Conservation (phyloP, 92 coral and sea anemone genomes). For the Umimayanthus chanpuru region DNA sequence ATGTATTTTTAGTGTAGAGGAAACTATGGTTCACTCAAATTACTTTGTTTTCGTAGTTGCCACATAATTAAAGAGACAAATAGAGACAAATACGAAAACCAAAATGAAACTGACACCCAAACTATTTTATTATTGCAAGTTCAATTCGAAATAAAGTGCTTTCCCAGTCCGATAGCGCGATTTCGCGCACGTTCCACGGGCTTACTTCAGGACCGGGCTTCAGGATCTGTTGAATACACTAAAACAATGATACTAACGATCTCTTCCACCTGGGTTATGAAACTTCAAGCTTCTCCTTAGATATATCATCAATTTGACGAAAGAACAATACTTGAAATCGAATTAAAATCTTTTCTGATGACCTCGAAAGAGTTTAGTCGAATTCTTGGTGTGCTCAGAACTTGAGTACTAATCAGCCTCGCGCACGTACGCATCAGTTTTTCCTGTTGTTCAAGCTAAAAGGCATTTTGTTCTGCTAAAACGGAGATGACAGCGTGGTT, state of each 20-base stretch:
- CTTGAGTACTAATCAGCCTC: conserved; percentile 2
- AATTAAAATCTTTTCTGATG: conserved; percentile 36
- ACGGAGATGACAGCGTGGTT: conserved; percentile 44
- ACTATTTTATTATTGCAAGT: neutral
- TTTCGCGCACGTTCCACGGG: conserved; percentile 23
- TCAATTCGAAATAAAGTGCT: neutral
- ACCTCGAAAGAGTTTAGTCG: conserved; percentile 31
- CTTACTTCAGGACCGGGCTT: neutral
- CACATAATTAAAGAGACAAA: neutral
- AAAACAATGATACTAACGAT: neutral
- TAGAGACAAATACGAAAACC: conserved; percentile 9
- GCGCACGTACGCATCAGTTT: conserved; percentile 34
- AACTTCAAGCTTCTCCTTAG: neutral
- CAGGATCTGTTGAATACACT: neutral
- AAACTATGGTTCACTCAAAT: neutral
- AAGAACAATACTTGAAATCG: conserved; percentile 7
- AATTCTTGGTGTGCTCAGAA: conserved; percentile 10
- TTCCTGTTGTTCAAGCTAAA: conserved; percentile 30
- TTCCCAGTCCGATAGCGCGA: conserved; percentile 1
- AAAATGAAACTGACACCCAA: conserved; percentile 1
- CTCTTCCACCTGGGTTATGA: neutral
- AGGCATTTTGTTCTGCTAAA: conserved; percentile 29
- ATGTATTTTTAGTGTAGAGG: conserved; percentile 16
- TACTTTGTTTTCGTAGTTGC: conserved; percentile 28
- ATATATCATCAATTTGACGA: conserved; percentile 17